A percentile compares a stretch with the other conserved stretches of the same genome.
phyloP scores from a whole-genome alignment of 2,113 vertebrate species.

The Pongo pygmaeus region DNA sequence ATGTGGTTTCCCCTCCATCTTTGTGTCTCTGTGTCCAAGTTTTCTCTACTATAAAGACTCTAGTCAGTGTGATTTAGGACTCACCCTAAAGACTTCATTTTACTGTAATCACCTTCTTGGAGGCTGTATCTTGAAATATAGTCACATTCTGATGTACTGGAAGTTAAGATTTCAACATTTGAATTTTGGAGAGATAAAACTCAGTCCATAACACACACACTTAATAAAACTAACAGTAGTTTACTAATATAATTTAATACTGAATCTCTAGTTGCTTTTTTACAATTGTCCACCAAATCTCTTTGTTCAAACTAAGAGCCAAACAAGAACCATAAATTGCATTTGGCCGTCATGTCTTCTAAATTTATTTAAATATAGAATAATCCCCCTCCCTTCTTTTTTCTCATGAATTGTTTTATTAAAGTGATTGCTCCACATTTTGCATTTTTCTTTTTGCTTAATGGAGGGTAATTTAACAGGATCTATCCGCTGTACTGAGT shows the following conservation, averaged over 20 bases:
- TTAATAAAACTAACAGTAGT: neutral
- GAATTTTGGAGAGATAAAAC: neutral
- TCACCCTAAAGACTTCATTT: neutral
- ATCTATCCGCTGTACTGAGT: neutral
- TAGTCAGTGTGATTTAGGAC: neutral
- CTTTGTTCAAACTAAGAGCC: neutral
- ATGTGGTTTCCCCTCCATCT: neutral
- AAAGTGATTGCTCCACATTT: neutral
- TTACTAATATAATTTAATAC: neutral
- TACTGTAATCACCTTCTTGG: neutral
- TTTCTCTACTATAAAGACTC: neutral
- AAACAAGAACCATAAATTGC: neutral
- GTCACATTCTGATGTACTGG: neutral
- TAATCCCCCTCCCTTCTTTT: neutral
- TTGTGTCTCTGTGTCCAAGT: neutral
- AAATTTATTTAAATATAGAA: neutral
- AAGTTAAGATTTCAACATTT: neutral
- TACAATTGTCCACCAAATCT: neutral
- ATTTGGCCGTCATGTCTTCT: neutral
- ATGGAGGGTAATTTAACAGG: neutral
- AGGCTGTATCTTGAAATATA: neutral
- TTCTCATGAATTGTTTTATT: neutral
- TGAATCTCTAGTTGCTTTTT: neutral
- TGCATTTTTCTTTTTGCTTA: neutral
- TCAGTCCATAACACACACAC: neutral